phyloP scores from a whole-genome alignment of 1,140 invertebrate genomes.

The Diprion similis region DNA sequence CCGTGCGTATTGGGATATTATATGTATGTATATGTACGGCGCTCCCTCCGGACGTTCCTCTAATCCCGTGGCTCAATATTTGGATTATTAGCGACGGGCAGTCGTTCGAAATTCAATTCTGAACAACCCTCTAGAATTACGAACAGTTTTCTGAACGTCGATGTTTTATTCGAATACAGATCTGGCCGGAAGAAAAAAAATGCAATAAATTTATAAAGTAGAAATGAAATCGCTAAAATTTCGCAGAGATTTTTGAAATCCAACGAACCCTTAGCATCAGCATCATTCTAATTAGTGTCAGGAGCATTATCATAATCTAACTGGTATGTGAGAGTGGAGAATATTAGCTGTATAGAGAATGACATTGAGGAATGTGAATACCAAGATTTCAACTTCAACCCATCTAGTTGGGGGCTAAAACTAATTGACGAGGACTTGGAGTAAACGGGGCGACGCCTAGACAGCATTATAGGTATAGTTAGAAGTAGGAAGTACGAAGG shows the following conservation, averaged over 20 bases:
- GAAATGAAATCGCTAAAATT: too few species aligned
- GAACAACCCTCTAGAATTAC: neutral
- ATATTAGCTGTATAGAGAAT: neutral
- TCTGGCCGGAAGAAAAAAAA: too few species aligned
- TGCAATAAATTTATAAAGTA: too few species aligned
- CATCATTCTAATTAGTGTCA: too few species aligned
- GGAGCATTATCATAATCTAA: too few species aligned
- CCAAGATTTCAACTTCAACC: neutral
- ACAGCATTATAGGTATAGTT: neutral
- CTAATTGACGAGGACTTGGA: neutral
- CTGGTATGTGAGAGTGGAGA: too few species aligned
- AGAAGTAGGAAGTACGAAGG: conserved; percentile 2
- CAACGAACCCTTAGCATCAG: too few species aligned
- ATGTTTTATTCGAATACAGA: neutral
- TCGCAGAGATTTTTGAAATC: too few species aligned
- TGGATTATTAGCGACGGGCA: neutral
- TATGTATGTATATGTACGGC: neutral
- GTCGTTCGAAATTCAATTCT: neutral
- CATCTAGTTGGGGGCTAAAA: neutral
- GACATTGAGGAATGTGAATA: neutral
- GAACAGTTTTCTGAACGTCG: neutral
- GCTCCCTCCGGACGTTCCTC: neutral
- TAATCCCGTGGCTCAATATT: conserved; percentile 1
- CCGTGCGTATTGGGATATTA: neutral
- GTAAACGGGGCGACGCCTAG: neutral